These are phyloP conservation scores for Patella depressa DNA, from an alignment of 2,888 invertebrate species.

Conservation along the genomic window DNA sequence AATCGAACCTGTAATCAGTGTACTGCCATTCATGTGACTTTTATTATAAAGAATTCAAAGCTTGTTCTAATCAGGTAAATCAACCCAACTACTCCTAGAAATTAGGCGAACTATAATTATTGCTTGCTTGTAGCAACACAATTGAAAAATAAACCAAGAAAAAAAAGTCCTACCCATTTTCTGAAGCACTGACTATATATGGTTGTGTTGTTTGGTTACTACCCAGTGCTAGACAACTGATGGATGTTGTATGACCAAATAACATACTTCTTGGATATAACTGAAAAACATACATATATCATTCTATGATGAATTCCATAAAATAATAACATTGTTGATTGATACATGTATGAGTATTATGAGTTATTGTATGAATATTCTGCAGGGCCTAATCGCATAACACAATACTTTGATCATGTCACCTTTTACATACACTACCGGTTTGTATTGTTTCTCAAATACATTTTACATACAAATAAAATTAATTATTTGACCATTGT, in stretches of 20 bases:
- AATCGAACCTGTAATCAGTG: too few relatives aligned
- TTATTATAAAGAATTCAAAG: too few relatives aligned
- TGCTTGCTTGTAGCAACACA: too few relatives aligned
- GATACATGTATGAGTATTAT: background rate
- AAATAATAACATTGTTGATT: background rate
- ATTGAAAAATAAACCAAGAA: background rate
- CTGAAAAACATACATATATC: conserved; percentile 69
- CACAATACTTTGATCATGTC: background rate
- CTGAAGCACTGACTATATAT: conserved; percentile 93
- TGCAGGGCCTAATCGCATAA: background rate
- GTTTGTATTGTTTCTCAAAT: background rate
- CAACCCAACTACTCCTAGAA: too few relatives aligned
- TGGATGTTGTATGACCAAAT: conserved; percentile 96
- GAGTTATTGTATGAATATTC: background rate
- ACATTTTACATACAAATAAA: background rate
- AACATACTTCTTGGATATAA: conserved; percentile 92
- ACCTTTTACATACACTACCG: too few relatives aligned
- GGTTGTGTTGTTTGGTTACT: conserved; percentile 82
- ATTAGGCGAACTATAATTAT: too few relatives aligned
- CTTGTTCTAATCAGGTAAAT: too few relatives aligned
- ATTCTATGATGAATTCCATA: background rate
- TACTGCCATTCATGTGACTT: too few relatives aligned
- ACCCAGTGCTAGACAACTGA: conserved; percentile 84
- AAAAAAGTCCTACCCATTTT: conserved; percentile 80
- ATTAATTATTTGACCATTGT: background rate